phyloP scores from a whole-genome alignment of 2,888 invertebrate species.

The Stenoptilia bipunctidactyla region DNA sequence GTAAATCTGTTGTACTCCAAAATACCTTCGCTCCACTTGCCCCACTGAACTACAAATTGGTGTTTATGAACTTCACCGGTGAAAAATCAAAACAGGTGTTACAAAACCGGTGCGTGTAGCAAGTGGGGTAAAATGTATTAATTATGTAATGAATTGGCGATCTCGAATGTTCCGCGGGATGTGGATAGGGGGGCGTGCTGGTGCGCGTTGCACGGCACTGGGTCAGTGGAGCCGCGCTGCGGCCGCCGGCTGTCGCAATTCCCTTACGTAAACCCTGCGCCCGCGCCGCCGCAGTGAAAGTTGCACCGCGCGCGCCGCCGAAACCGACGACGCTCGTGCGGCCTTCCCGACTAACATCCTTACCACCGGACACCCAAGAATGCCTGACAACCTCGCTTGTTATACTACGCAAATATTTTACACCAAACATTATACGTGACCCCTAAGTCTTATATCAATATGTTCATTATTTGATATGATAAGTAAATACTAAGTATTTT shows the following conservation, averaged over 20 bases:
- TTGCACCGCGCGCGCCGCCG: conserved; percentile 19
- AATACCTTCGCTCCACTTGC: no score
- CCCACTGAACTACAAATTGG: not conserved
- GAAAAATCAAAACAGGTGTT: conserved; percentile 8
- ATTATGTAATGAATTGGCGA: not conserved
- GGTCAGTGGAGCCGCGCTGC: conserved; percentile 66
- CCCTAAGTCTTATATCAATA: not conserved
- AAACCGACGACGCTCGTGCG: not conserved
- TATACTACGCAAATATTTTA: not conserved
- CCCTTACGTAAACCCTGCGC: conserved; percentile 69
- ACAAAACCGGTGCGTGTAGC: conserved; percentile 9
- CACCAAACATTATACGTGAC: not conserved
- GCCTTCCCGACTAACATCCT: no score
- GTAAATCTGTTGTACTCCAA: no score
- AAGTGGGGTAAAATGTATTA: conserved; percentile 1
- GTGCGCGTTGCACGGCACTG: conserved; percentile 45
- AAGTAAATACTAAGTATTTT: no score
- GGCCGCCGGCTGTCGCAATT: conserved; percentile 55
- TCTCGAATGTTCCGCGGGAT: conserved; percentile 19
- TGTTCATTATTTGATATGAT: no score
- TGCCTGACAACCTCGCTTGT: no score
- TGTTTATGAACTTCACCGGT: not conserved
- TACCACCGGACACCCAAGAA: no score
- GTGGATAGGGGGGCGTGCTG: conserved; percentile 19
- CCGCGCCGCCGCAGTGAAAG: conserved; percentile 50